A percentile compares a stretch with the other conserved stretches of the same genome.
Conservation (phyloP, 1,140 invertebrate genomes). For the Philotrypesis tridentata region DNA sequence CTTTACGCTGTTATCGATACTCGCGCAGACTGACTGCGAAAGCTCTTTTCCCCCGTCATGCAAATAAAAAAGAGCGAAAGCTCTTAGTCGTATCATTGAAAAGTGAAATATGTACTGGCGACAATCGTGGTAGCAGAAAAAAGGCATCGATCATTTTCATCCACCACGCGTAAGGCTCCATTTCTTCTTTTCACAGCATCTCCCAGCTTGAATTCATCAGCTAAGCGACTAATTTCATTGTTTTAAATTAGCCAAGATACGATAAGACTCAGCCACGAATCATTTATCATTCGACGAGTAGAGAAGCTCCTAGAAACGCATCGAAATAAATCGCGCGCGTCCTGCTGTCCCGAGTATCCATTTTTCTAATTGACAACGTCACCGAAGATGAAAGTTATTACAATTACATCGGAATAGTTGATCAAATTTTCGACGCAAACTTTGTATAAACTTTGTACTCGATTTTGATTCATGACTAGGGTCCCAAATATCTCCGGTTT, state of each 20-base stretch:
- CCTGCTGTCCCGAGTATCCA: neutral
- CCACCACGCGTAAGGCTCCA: neutral
- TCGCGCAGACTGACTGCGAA: neutral
- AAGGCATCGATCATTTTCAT: neutral
- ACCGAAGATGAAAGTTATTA: neutral
- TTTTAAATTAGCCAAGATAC: conserved; percentile 18
- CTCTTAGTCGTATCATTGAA: neutral
- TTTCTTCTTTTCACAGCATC: neutral
- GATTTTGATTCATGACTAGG: no score
- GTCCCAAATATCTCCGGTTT: no score
- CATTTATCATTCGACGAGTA: neutral
- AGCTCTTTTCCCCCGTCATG: neutral
- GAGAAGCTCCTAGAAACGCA: conserved; percentile 12
- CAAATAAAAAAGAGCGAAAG: neutral
- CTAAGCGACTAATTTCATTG: neutral
- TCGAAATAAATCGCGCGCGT: conserved; percentile 24
- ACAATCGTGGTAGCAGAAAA: neutral
- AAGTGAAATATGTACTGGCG: neutral
- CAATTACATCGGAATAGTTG: no score
- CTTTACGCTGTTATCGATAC: neutral
- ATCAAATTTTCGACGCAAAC: no score
- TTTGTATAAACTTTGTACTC: no score
- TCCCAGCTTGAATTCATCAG: conserved; percentile 9
- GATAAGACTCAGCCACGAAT: neutral
- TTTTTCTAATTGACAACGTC: neutral